These are phyloP conservation scores for Choristoneura rosaceana DNA, from an alignment of 2,888 invertebrate species.

Conservation along the genomic window DNA sequence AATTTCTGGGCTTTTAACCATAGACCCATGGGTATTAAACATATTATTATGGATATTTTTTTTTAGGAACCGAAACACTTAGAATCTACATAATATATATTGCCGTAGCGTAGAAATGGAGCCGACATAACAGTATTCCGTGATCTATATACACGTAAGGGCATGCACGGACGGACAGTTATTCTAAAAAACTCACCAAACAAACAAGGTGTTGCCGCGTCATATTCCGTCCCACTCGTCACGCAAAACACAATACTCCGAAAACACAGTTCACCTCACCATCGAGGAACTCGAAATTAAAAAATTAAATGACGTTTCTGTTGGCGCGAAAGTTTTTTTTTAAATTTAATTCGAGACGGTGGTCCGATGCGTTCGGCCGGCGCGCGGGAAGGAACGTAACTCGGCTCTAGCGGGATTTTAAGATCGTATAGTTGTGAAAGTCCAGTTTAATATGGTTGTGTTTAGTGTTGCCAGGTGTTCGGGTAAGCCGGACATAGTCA, in stretches of 20 bases:
- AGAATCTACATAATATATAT: background rate
- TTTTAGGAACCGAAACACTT: background rate
- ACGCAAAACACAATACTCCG: slow-evolving; percentile 51
- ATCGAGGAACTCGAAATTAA: slow-evolving; percentile 51
- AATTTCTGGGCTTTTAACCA: too few species aligned
- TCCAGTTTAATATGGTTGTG: slow-evolving; percentile 19
- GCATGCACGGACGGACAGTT: slow-evolving; percentile 12
- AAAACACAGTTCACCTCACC: slow-evolving; percentile 54
- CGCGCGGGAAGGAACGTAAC: slow-evolving; percentile 53
- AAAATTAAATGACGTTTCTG: slow-evolving; percentile 31
- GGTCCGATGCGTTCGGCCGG: slow-evolving; percentile 48
- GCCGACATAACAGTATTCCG: slow-evolving; percentile 8
- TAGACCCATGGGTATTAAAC: too few species aligned
- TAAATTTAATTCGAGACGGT: slow-evolving; percentile 9
- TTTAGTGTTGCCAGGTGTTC: too few species aligned
- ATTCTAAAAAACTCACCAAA: slow-evolving; percentile 57
- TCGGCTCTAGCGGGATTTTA: slow-evolving; percentile 64
- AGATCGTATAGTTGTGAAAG: slow-evolving; percentile 56
- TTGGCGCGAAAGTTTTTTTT: slow-evolving; percentile 36
- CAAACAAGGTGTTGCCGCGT: slow-evolving; percentile 53
- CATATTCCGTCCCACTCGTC: slow-evolving; percentile 52
- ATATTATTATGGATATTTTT: too few species aligned
- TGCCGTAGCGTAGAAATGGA: background rate
- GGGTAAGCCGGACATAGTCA: too few species aligned
- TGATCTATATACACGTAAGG: slow-evolving; percentile 10